Evolutionary conservation across 2,113 vertebrate genomes (phyloP).

Genomic region (Tympanuchus pallidicinctus): DNA sequence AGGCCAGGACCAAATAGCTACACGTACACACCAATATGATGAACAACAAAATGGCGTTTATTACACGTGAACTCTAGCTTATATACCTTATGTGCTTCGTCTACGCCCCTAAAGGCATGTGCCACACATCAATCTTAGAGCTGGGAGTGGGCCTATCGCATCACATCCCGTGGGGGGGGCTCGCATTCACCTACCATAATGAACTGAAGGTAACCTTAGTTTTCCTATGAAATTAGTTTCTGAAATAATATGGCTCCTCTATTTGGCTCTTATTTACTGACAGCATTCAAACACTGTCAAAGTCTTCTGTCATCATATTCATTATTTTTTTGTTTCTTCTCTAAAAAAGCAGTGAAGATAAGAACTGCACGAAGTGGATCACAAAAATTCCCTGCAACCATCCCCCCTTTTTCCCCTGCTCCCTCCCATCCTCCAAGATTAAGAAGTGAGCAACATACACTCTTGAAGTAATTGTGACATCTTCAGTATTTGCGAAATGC

Average conservation of each 20-base stretch:
- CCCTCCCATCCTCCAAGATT: accelerated
- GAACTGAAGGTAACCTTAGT: background rate
- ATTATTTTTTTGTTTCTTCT: background rate
- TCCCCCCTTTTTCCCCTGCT: background rate
- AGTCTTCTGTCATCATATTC: background rate
- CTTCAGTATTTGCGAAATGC: background rate
- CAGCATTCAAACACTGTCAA: background rate
- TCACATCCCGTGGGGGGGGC: too few relatives aligned
- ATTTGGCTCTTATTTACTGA: background rate
- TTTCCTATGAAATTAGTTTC: background rate
- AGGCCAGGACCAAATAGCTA: too few relatives aligned
- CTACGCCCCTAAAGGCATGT: too few relatives aligned
- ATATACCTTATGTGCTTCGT: too few relatives aligned
- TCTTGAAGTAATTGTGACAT: background rate
- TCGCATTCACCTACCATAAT: too few relatives aligned
- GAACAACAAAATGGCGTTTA: too few relatives aligned
- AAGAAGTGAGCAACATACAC: background rate
- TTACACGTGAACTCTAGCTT: too few relatives aligned
- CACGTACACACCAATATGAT: too few relatives aligned
- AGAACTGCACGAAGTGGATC: background rate
- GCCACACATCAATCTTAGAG: too few relatives aligned
- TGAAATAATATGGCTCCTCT: background rate
- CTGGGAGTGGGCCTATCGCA: too few relatives aligned
- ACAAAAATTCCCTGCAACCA: accelerated
- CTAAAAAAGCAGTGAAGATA: background rate